phyloP scores from a whole-genome alignment of 2,888 invertebrate species.

The Sesamia inferens region DNA sequence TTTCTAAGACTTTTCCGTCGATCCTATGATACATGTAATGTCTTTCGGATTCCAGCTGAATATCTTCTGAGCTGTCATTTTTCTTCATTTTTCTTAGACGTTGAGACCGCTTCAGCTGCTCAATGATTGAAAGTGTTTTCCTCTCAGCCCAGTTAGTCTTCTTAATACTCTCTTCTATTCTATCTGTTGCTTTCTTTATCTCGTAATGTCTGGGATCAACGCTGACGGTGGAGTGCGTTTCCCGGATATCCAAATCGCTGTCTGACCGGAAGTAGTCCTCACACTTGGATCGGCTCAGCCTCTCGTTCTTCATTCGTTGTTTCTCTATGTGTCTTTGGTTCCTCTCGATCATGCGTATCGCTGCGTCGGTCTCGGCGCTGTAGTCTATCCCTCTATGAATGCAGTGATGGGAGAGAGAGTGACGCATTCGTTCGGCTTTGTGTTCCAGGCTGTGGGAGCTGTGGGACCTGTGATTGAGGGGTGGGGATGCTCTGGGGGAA shows the following conservation, averaged over 20 bases:
- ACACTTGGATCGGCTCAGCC: constrained; percentile 78
- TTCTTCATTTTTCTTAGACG: constrained; percentile 83
- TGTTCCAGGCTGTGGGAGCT: constrained; percentile 87
- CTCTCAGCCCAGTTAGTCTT: constrained; percentile 88
- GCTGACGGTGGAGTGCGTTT: constrained; percentile 69
- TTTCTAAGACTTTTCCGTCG: constrained; percentile 88
- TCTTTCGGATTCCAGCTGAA: constrained; percentile 86
- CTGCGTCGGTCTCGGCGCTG: constrained; percentile 90
- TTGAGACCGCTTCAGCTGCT: constrained; percentile 85
- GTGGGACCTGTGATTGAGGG: constrained; percentile 79
- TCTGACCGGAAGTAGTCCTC: constrained; percentile 85
- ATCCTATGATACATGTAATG: constrained; percentile 85
- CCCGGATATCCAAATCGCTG: constrained; percentile 81
- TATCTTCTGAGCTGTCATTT: constrained; percentile 85
- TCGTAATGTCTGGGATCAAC: constrained; percentile 78
- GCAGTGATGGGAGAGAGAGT: constrained; percentile 87
- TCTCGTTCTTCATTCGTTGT: constrained; percentile 86
- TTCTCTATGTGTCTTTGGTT: constrained; percentile 91
- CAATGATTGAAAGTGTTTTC: constrained; percentile 86
- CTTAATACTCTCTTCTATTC: constrained; percentile 86
- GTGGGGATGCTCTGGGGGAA: constrained; percentile 80
- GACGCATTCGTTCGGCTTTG: constrained; percentile 81
- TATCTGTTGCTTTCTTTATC: constrained; percentile 82
- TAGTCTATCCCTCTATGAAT: constrained; percentile 87
- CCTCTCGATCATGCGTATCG: constrained; percentile 89